phyloP scores from a whole-genome alignment of 2,888 invertebrate genomes.

The Slavum lentiscoides region DNA sequence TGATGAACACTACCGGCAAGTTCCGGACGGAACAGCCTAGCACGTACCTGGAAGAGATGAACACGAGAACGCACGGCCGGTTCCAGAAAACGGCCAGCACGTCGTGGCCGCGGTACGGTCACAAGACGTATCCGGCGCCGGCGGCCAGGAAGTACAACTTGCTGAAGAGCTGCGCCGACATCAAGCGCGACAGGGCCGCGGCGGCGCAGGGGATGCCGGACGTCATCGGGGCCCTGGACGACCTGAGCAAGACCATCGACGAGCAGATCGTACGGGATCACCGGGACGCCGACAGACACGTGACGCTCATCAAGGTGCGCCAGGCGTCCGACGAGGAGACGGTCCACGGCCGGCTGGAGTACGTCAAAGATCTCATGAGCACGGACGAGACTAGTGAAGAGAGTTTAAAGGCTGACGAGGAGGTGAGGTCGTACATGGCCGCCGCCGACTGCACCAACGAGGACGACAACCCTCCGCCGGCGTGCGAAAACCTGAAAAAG shows the following conservation, averaged over 20 bases:
- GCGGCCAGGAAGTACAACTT: slow-evolving; percentile 5
- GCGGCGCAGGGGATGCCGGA: slow-evolving; percentile 17
- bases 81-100: slow-evolving; percentile 35
- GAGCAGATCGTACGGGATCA: slow-evolving; percentile 35
- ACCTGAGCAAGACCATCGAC: slow-evolving; percentile 50
- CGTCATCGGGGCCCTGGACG: slow-evolving; percentile 47
- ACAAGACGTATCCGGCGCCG: slow-evolving; percentile 19
- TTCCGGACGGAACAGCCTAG: slow-evolving; percentile 48
- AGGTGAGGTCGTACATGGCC: slow-evolving; percentile 60
- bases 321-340: not conserved
- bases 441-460: slow-evolving; percentile 43
- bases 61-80: slow-evolving; percentile 38
- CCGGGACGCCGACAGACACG: slow-evolving; percentile 17
- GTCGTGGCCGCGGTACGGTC: slow-evolving; percentile 39
- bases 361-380: slow-evolving; percentile 54
- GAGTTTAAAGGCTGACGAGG: slow-evolving; percentile 64
- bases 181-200: slow-evolving; percentile 26
- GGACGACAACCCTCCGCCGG: slow-evolving; percentile 15
- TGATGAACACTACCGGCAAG: slow-evolving; percentile 11
- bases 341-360: slow-evolving; percentile 46
- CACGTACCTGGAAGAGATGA: slow-evolving; percentile 54
- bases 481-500: slow-evolving; percentile 41
- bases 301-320: slow-evolving; percentile 41
- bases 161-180: slow-evolving; percentile 39
- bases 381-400: slow-evolving; percentile 60